Percentiles rank a stretch among this genome's conserved stretches.
Conservation (phyloP, 2,888 invertebrate genomes). For the Molorchus minor region DNA sequence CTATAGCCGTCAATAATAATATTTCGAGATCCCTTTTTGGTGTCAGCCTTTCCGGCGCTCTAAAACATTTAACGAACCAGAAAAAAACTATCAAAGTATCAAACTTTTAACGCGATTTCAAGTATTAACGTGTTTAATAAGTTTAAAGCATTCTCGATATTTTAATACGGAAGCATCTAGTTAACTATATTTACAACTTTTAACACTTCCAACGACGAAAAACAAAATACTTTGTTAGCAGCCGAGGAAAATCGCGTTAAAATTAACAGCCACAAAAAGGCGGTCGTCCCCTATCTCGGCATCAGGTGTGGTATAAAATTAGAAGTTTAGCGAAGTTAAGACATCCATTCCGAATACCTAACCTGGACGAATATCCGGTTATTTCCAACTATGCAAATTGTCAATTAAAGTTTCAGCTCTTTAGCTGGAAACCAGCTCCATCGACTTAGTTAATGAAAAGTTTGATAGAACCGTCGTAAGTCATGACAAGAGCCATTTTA, state of each 20-base stretch:
- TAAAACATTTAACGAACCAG: too few species aligned
- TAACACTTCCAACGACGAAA: not conserved
- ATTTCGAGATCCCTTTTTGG: too few species aligned
- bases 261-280: not conserved
- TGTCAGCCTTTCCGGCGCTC: too few species aligned
- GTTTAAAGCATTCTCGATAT: too few species aligned
- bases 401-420: slow-evolving; percentile 22
- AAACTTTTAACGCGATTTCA: too few species aligned
- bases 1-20: too few species aligned
- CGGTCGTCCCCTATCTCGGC: not conserved
- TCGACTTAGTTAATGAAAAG: slow-evolving; percentile 13
- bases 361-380: slow-evolving; percentile 8
- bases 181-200: not conserved
- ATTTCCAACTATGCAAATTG: slow-evolving; percentile 24
- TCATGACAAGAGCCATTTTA: too few species aligned
- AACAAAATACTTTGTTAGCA: too few species aligned
- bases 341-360: slow-evolving; percentile 14
- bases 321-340: slow-evolving; percentile 20
- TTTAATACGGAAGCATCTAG: too few species aligned
- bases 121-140: too few species aligned
- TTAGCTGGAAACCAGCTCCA: slow-evolving; percentile 1
- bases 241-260: not conserved
- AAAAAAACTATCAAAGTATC: too few species aligned
- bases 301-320: slow-evolving; percentile 17
- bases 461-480: slow-evolving; percentile 3